These are phyloP conservation scores for Lates japonicus DNA, from an alignment of 2,797 vertebrate genomes.

Conservation along the genomic window DNA sequence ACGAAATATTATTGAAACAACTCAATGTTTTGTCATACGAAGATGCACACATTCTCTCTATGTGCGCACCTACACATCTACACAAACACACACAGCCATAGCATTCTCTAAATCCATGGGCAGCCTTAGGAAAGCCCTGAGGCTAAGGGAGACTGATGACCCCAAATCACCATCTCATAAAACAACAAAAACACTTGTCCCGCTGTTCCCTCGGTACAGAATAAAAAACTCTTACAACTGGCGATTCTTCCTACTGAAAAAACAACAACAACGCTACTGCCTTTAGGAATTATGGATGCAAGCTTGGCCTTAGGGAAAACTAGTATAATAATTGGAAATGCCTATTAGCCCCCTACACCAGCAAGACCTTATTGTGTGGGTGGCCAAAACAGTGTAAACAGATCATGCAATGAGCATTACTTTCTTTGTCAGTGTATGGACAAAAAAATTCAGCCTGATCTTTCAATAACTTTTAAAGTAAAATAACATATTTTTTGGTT, in stretches of 20 bases:
- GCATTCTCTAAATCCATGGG: constrained; percentile 50
- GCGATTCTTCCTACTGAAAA: constrained; percentile 35
- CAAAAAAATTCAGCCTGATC: not conserved
- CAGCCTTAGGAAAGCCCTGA: constrained; percentile 66
- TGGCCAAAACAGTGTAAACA: constrained; percentile 31
- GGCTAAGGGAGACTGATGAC: constrained; percentile 65
- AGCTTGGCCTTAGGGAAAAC: constrained; percentile 26
- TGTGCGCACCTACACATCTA: not conserved
- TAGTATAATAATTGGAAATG: constrained; percentile 2
- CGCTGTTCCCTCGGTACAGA: constrained; percentile 45
- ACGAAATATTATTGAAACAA: constrained; percentile 2
- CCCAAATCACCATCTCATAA: constrained; percentile 76
- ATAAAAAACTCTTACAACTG: constrained; percentile 59
- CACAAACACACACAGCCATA: constrained; percentile 19
- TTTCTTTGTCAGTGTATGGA: constrained; percentile 11
- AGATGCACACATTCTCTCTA: not conserved
- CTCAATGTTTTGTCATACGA: constrained; percentile 15
- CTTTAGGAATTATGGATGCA: constrained; percentile 34
- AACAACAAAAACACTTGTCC: constrained; percentile 58
- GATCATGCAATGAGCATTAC: constrained; percentile 5
- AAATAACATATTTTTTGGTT: not conserved
- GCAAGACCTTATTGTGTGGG: not conserved
- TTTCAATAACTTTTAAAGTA: not conserved
- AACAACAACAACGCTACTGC: constrained; percentile 16
- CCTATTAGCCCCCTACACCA: constrained; percentile 3